A percentile compares a stretch with the other conserved stretches of the same genome.
Evolutionary conservation across 1,140 invertebrate genomes (phyloP).

Genomic region (Euwallacea similis): DNA sequence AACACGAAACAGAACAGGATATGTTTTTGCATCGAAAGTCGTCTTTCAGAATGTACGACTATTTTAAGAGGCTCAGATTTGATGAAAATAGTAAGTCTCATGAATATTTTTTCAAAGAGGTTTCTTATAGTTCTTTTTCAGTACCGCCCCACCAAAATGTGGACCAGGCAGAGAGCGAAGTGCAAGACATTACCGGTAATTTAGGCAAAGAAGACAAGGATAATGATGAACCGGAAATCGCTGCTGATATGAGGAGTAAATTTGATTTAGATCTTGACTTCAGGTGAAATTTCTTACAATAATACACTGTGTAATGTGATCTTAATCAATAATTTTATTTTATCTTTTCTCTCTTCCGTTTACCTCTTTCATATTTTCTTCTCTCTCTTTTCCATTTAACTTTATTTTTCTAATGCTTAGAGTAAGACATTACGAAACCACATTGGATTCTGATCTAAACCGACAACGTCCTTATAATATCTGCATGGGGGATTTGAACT

Average conservation of each 20-base stretch:
- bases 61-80: conserved; percentile 45
- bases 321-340: background rate
- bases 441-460: conserved; percentile 41
- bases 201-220: conserved; percentile 30
- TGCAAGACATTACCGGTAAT: conserved; percentile 11
- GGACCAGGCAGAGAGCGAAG: conserved; percentile 5
- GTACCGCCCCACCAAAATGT: background rate
- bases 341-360: too few species aligned
- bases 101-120: background rate
- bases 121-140: background rate
- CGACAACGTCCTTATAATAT: conserved; percentile 40
- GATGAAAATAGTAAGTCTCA: conserved; percentile 22
- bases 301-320: background rate
- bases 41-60: conserved; percentile 44
- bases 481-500: conserved; percentile 42
- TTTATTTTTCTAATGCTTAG: conserved; percentile 12
- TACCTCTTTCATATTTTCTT: background rate
- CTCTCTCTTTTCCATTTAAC: background rate
- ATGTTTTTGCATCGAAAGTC: conserved; percentile 49
- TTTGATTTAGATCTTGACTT: conserved; percentile 51
- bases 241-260: conserved; percentile 46
- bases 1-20: conserved; percentile 45
- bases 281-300: conserved; percentile 15
- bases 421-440: conserved; percentile 47
- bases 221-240: conserved; percentile 40